Evolutionary conservation across 2,113 vertebrate genomes (phyloP).

Genomic region (Grus americana): DNA sequence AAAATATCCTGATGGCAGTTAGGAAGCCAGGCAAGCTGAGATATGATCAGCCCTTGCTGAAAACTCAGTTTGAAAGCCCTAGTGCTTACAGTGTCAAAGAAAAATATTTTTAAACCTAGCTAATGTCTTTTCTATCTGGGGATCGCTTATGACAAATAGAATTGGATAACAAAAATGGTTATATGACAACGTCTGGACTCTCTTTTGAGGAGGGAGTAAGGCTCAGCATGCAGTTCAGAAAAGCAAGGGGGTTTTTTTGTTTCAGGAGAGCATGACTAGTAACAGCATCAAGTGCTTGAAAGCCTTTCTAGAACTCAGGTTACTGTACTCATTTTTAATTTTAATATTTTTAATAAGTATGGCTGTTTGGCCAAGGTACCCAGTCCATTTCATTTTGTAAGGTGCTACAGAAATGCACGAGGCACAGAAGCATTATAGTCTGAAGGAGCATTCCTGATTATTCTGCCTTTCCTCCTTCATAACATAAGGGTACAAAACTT

Average conservation of each 20-base stretch:
- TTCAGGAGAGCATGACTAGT: not conserved
- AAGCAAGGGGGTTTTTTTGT: not conserved
- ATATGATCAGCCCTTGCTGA: not conserved
- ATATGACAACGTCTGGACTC: not conserved
- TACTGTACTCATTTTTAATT: not conserved
- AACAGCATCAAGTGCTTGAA: not conserved
- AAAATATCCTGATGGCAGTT: not conserved
- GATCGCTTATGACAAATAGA: not conserved
- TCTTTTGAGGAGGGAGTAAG: not conserved
- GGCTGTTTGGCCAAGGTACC: not conserved
- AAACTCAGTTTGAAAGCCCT: conserved; percentile 16
- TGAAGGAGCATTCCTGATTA: not conserved
- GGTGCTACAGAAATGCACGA: not conserved
- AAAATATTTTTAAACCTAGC: conserved; percentile 48
- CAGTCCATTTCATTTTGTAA: not conserved
- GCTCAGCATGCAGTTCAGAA: not conserved
- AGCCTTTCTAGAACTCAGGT: not conserved
- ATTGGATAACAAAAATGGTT: not conserved
- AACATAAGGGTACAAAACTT: not conserved
- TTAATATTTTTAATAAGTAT: not conserved
- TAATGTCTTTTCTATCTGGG: conserved; percentile 26
- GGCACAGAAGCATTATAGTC: not conserved
- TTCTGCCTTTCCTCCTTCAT: not conserved
- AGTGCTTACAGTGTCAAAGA: not conserved
- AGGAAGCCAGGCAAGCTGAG: conserved; percentile 1